Percentiles rank a stretch among this genome's conserved stretches.
These are phyloP conservation scores for Lytechinus pictus DNA, from an alignment of 35 echinoderm and acorn worm species.

Conservation along the genomic window DNA sequence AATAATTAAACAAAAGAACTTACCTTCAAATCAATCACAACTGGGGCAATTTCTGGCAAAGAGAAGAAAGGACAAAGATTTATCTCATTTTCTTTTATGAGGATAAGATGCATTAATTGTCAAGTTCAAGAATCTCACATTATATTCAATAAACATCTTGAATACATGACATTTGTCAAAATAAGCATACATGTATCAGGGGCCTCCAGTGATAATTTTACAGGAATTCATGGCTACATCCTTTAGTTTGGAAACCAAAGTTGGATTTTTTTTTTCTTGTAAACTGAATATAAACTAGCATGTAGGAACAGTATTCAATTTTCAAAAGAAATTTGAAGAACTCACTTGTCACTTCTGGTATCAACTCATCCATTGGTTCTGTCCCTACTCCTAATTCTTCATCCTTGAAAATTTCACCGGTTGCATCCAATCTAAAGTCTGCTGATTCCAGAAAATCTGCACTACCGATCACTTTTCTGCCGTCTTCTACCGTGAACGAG, in stretches of 20 bases:
- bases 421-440: not conserved
- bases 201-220: not conserved
- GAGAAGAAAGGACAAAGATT: not conserved
- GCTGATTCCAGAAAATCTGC: not conserved
- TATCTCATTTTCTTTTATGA: not conserved
- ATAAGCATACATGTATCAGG: not conserved
- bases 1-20: not conserved
- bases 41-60: not conserved
- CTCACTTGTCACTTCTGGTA: slow-evolving; percentile 1
- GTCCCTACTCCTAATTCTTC: not conserved
- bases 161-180: not conserved
- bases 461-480: not conserved
- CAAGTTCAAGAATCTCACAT: not conserved
- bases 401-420: not conserved
- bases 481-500: not conserved
- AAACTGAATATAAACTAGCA: not conserved
- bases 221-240: not conserved
- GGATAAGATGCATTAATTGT: not conserved
- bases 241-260: not conserved
- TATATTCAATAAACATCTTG: not conserved
- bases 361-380: not conserved
- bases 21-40: not conserved
- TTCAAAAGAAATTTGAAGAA: not conserved
- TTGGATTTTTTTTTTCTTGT: not conserved
- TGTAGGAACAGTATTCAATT: not conserved